Base-by-base conservation (phyloP, 2,797 vertebrate species). In the Sciurus vulgaris region DNA sequence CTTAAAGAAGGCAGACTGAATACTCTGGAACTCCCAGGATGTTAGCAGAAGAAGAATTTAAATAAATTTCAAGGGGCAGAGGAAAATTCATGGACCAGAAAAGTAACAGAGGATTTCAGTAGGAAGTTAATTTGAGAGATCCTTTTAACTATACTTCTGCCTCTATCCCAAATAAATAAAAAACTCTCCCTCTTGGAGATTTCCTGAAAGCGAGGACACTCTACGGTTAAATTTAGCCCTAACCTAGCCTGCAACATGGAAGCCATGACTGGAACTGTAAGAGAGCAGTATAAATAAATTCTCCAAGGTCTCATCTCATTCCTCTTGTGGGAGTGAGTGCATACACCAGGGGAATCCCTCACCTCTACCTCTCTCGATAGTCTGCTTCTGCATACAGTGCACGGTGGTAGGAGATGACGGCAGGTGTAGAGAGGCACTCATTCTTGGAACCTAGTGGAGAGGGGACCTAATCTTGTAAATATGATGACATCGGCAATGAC, bases 401-500 rank as follows among this genome's bases (percentile, higher is more conserved):
- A 2, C 7, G 51, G 73, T 8, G 33, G 65, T 51, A 22, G 74
- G 54, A 61, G 49, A 33, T 47, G 56, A 28, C 20, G 10, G 61
- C 76, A 79, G 77, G 89, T 44, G 41, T 14, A 54, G 86, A 94
- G 82, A 93, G 74, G 76, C 93, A 41, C 69, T 91, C 59, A 22
- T 94, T 94, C 91, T 86, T 90, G 86, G 61, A 84, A 82, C 95
- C 81, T 84, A 59, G 61, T 88, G 56, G 87, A 96, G 74, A 97
- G 76, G 92, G 92, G 93, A 97, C 93, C 85, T 88, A 96, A 67
- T 97, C 97, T 95, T 97, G 96, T 98, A 97, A 97, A 97, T 97
- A 92, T 97, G 97, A 98, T 97, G 97, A 97, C 97, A 97, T 94
- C 86, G 24, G 86, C 97, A 96, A 96, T 97, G 96, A 97, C 97